phyloP scores from a whole-genome alignment of 2,113 vertebrate species.

The Oncorhynchus nerka region DNA sequence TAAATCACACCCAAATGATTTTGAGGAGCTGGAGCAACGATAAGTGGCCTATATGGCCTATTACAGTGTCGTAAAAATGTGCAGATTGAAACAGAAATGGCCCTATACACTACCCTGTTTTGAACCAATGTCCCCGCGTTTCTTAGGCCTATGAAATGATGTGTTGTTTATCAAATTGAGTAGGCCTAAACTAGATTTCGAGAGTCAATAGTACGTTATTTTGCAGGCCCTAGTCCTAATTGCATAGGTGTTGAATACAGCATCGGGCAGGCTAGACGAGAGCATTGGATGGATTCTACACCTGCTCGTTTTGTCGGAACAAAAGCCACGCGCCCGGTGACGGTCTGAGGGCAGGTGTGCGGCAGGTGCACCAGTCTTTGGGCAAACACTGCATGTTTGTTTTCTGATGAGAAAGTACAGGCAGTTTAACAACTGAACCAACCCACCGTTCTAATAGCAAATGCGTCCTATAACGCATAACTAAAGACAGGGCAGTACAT shows the following conservation, averaged over 20 bases:
- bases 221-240: constrained; percentile 32
- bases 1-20: background rate
- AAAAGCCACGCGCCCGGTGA: constrained; percentile 56
- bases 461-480: constrained; percentile 39
- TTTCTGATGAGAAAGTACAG: constrained; percentile 67
- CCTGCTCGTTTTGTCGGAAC: constrained; percentile 55
- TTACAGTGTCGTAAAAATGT: background rate
- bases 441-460: constrained; percentile 49
- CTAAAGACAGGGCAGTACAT: constrained; percentile 40
- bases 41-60: constrained; percentile 4
- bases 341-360: constrained; percentile 73
- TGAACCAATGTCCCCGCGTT: background rate
- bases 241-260: constrained; percentile 54
- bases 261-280: background rate
- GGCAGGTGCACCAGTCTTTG: constrained; percentile 76
- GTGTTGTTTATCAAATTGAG: background rate
- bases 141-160: no score
- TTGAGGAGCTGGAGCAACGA: background rate
- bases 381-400: constrained; percentile 79
- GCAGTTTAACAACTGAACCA: constrained; percentile 64
- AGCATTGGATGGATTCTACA: constrained; percentile 35
- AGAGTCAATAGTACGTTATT: background rate
- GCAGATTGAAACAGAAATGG: background rate
- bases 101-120: background rate
- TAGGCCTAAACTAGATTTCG: background rate